A percentile compares a stretch with the other conserved stretches of the same genome.
Conservation (phyloP, 2,888 invertebrate species). For the Melanotus villosus region DNA sequence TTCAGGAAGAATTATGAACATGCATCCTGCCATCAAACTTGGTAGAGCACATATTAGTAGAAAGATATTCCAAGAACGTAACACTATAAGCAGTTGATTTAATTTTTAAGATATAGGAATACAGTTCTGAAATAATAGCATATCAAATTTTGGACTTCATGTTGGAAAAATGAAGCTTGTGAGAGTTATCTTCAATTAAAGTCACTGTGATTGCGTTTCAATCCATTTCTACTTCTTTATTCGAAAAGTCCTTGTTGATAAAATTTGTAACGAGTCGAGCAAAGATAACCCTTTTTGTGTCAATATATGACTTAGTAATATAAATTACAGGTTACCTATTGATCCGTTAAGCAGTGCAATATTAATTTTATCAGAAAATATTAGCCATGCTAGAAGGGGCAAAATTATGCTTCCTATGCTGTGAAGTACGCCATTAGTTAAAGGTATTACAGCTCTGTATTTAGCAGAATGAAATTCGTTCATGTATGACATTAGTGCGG, state of each 20-base stretch:
- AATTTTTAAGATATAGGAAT: no score
- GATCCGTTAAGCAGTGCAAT: conserved; percentile 54
- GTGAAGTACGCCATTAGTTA: conserved; percentile 78
- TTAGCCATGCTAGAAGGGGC: conserved; percentile 80
- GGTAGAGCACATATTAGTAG: conserved; percentile 75
- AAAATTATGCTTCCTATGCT: conserved; percentile 76
- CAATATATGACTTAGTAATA: no score
- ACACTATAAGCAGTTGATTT: conserved; percentile 63
- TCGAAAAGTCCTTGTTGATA: no score
- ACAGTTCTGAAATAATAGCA: not conserved
- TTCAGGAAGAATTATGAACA: conserved; percentile 77
- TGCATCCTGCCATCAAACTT: conserved; percentile 76
- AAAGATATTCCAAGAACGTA: conserved; percentile 77
- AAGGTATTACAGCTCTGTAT: conserved; percentile 76
- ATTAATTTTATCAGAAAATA: conserved; percentile 76
- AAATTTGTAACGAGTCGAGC: no score
- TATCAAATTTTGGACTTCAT: no score
- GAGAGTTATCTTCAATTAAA: no score
- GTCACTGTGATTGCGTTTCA: no score
- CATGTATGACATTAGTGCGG: conserved; percentile 79
- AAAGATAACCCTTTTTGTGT: no score
- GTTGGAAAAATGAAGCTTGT: no score
- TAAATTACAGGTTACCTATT: conserved; percentile 34
- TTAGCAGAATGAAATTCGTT: conserved; percentile 81
- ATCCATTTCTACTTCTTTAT: no score